Conservation (phyloP, 1,140 invertebrate genomes). For the Arctopsyche grandis region DNA sequence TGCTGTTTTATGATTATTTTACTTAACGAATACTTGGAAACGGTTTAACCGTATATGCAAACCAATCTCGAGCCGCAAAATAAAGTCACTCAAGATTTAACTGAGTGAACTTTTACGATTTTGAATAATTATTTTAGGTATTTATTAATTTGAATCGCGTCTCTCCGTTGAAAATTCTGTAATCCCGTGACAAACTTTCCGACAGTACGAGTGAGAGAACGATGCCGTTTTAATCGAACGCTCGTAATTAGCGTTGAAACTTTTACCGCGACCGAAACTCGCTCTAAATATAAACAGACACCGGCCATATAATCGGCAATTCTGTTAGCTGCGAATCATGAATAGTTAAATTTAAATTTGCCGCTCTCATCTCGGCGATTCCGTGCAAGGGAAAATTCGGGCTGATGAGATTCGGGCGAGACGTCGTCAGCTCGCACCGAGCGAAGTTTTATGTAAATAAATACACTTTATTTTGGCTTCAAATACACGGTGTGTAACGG, state of each 20-base stretch:
- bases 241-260: conserved; percentile 6
- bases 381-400: neutral
- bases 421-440: conserved; percentile 5
- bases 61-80: too few relatives aligned
- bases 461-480: conserved; percentile 23
- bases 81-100: too few relatives aligned
- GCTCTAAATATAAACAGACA: neutral
- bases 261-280: neutral
- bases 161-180: neutral
- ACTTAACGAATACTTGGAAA: too few relatives aligned
- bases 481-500: neutral
- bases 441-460: conserved; percentile 22
- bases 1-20: too few relatives aligned
- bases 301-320: conserved; percentile 6
- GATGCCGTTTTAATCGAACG: conserved; percentile 19
- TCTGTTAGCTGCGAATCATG: neutral
- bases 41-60: too few relatives aligned
- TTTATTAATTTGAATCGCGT: neutral
- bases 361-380: neutral
- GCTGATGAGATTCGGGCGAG: neutral
- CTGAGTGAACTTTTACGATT: neutral
- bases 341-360: conserved; percentile 19
- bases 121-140: neutral
- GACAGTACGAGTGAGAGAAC: neutral
- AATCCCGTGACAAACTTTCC: conserved; percentile 17